Base-by-base conservation (phyloP, 2,888 invertebrate genomes). In the Coronaproctus castanopsis region DNA sequence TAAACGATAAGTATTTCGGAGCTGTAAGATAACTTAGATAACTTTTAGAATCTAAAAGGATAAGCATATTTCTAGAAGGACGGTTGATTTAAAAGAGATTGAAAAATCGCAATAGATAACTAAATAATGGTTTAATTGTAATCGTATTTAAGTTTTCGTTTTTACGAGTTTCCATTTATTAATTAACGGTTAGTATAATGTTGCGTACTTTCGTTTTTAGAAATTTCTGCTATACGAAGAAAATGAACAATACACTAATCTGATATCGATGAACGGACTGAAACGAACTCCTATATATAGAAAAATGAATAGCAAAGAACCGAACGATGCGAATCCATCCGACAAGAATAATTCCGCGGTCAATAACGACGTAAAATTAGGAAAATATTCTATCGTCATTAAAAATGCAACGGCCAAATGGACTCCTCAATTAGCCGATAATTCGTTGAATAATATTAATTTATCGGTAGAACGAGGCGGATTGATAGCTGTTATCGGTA, bases 401-500 rank as follows among this genome's bases (percentile, higher is more conserved):
- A 64, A 62, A 0, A 69, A 71, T 24, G 67, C 70, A 1, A 70
- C 70, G 0, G 71, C 71, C 2, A 75, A 76, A 63, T 80, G 80
- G 80, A 76, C 75, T 1, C 69, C 70, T 1, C 73, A 74, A 63
- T 74, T 76, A 20, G 70, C 73, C 23, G 72, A 75, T 61, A 70
- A 70, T 36, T 79, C 78, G 0, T 71, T 81, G 8, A 75, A 76
- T 49, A 72, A 76, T 24, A 65, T 81, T 18, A 76, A 76, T 18
- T 64, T 80, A 52, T 71, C 76, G 3, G 69, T 81, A 8, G 74
- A 75, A 21, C 75, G 71, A 65, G 80, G 81, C 64, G 79, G 79
- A 65, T 70, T 82, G 14, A 77, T 84, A 61, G 82, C 82, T 10
- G 76, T 87, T 36, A 81, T 87, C 56, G 87, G 87, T 8, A 77